phyloP scores from a whole-genome alignment of 30 jellyfish, hydroid and myxozoan species.

The Mastigias papua region DNA sequence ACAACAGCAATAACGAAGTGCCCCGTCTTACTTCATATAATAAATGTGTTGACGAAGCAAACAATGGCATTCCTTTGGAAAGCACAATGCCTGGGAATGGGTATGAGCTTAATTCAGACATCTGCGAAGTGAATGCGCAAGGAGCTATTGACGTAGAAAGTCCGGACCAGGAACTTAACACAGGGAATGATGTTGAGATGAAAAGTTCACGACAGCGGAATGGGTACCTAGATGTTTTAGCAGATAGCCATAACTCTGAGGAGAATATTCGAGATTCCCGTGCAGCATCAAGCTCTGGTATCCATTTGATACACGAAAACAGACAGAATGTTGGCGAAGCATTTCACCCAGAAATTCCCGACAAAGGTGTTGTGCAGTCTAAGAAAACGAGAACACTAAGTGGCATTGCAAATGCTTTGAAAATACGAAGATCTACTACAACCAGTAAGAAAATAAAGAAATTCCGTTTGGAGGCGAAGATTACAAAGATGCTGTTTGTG shows the following conservation, averaged over 20 bases:
- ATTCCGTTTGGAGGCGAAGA: constrained; percentile 78
- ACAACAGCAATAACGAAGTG: background rate
- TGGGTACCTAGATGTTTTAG: background rate
- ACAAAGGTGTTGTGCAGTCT: background rate
- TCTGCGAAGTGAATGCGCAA: background rate
- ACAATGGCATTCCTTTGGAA: background rate
- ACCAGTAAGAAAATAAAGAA: constrained; percentile 51
- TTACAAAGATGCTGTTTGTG: constrained; percentile 88
- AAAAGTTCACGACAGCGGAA: background rate
- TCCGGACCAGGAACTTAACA: constrained; percentile 3
- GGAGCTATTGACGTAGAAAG: background rate
- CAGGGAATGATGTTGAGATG: background rate
- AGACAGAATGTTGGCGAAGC: background rate
- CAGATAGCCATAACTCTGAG: background rate
- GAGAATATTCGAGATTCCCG: background rate
- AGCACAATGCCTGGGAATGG: background rate
- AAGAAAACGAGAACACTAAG: constrained; percentile 38
- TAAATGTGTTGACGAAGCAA: background rate
- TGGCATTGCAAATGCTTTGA: constrained; percentile 13
- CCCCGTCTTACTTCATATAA: background rate
- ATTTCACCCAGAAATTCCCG: background rate
- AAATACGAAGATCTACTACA: constrained; percentile 13
- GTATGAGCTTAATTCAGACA: constrained; percentile 41
- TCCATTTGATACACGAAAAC: constrained; percentile 1
- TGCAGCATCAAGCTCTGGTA: constrained; percentile 40